Evolutionary conservation across 1,140 invertebrate genomes (phyloP), one percentile per base, ranked within the genome.

Genomic region (Globodera rostochiensis): DNA sequence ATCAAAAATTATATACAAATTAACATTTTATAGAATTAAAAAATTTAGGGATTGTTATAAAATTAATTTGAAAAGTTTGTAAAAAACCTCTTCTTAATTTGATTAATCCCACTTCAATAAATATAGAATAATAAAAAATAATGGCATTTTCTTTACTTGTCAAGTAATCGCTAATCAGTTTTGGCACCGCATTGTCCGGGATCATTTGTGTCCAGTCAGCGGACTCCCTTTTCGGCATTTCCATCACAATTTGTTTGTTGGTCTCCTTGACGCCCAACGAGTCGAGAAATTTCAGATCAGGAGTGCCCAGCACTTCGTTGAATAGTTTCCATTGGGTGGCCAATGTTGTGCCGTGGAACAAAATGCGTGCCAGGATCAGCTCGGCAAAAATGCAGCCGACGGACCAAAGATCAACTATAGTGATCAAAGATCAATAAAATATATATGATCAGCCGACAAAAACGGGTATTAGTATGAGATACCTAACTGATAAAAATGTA

Each of bases 241-340:
- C 69, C 15, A 60, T 49, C 21, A 80, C 71, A 74, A 81, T 57
- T 77, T n/a, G 75, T 66, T 84, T 9, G 66, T 79, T 64, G 47
- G 76, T 25, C 53, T 90, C 36, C 47, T 78, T 94, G 93, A 91
- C 97, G 95, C 91, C 98, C 96, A 89, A 94, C 96, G 92, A 98
- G 94, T 45, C 73, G 97, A 97, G 92, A 99, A 99, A 84, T 98
- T 93, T 80, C 96, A 94, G 91, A 98, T 96, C 9, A 97, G 96
- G 91, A 95, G 94, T 98, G 80, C 97, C 97, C 89, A 98, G 92
- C 93, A 98, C 95, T 92, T 98, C 87, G 25, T 86, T 70, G 88
- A 99, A 98, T 93, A 98, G 98, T 91, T 98, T 99, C 97, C 97
- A 99, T 91, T 99, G 97, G 93, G 99, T 97, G 91, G 99, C 98